Percentiles rank a stretch among this genome's conserved stretches.
Conservation (phyloP, 2,888 invertebrate species). For the Ennomos fuscantarius region DNA sequence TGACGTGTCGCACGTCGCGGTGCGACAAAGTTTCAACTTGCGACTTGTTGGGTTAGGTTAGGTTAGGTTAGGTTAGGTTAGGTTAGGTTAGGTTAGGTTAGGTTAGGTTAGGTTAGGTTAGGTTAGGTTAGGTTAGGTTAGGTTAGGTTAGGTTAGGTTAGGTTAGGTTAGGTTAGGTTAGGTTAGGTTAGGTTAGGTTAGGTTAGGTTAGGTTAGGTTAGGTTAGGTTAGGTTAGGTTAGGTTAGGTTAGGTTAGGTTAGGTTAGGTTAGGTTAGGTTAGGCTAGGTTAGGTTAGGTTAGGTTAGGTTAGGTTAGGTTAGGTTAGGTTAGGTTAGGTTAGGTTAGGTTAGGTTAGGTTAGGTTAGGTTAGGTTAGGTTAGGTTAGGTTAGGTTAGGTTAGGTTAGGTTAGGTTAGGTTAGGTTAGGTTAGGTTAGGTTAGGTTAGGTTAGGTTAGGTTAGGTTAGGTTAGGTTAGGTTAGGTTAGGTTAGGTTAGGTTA, state of each 20-base stretch:
- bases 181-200: constrained; percentile 14
- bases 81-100: too few species aligned
- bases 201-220: constrained; percentile 16
- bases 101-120: too few species aligned
- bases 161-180: not conserved
- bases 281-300: not conserved
- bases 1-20: too few species aligned
- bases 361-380: constrained; percentile 26
- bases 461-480: constrained; percentile 23
- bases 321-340: constrained; percentile 7
- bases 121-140: too few species aligned
- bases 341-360: constrained; percentile 23
- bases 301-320: not conserved
- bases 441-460: constrained; percentile 23
- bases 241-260: not conserved
- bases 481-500: constrained; percentile 19
- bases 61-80: too few species aligned
- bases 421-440: constrained; percentile 22
- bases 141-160: too few species aligned
- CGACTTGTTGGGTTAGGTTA: too few species aligned
- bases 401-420: constrained; percentile 24
- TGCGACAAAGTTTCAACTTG: too few species aligned
- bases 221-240: constrained; percentile 17
- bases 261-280: constrained; percentile 7
- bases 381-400: constrained; percentile 29